phyloP scores from a whole-genome alignment of 2,888 invertebrate genomes.

The Mellilla xanthometata region DNA sequence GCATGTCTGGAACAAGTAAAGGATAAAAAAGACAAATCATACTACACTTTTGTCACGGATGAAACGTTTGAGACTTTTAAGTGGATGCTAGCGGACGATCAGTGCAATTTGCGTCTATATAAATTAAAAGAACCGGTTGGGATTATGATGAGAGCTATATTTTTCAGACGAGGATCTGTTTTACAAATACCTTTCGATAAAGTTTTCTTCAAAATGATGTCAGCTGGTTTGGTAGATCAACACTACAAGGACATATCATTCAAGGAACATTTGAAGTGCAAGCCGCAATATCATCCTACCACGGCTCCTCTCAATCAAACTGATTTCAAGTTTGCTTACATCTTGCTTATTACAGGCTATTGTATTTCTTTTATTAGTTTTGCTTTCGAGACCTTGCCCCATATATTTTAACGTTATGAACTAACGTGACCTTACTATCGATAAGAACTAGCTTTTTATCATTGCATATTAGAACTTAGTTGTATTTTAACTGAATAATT shows the following conservation, averaged over 20 bases:
- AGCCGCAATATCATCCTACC: conserved; percentile 7
- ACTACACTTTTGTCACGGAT: conserved; percentile 35
- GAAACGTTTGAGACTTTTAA: conserved; percentile 24
- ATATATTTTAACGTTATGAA: too few relatives aligned
- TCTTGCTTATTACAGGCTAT: conserved; percentile 37
- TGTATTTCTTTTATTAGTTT: conserved; percentile 36
- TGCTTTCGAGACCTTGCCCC: conserved; percentile 15
- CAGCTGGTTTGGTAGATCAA: conserved; percentile 34
- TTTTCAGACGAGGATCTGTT: conserved; percentile 45
- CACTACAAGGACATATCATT: conserved; percentile 20
- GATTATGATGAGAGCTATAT: conserved; percentile 32
- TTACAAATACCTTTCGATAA: conserved; percentile 24
- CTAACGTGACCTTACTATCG: too few relatives aligned
- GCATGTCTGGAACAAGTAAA: conserved; percentile 37
- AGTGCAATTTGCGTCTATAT: conserved; percentile 33
- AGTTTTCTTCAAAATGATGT: conserved; percentile 17
- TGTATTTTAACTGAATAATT: too few relatives aligned
- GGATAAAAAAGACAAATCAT: conserved; percentile 14
- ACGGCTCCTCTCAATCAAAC: conserved; percentile 19
- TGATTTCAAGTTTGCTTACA: conserved; percentile 32
- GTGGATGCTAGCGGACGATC: conserved; percentile 33
- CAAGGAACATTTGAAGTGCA: conserved; percentile 34
- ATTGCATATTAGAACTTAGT: too few relatives aligned
- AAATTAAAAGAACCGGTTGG: conserved; percentile 30
- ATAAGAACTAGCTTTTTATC: too few relatives aligned